phyloP scores from a whole-genome alignment of 1,140 invertebrate species.

The Lordiphosa clarofinis region DNA sequence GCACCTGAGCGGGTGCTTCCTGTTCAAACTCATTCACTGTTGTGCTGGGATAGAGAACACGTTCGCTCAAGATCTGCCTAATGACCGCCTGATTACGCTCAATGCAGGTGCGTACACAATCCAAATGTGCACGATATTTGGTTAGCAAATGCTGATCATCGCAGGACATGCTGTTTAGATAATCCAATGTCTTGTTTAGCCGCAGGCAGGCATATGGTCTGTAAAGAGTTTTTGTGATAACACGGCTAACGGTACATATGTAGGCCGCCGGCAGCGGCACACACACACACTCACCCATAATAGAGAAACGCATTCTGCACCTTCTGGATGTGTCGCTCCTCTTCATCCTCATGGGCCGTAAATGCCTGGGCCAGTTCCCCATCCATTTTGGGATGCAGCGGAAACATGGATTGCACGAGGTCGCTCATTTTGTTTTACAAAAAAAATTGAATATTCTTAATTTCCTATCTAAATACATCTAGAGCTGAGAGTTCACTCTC shows the following conservation, averaged over 20 bases:
- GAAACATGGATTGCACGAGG: conserved; percentile 43
- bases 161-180: conserved; percentile 86
- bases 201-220: conserved; percentile 84
- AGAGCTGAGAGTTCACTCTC: too few relatives aligned
- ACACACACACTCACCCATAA: conserved; percentile 47
- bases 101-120: conserved; percentile 88
- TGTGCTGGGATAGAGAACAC: conserved; percentile 40
- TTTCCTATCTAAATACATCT: conserved; percentile 1
- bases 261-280: not conserved
- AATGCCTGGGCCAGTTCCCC: conserved; percentile 47
- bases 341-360: conserved; percentile 57
- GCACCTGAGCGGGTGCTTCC: conserved; percentile 61
- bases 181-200: conserved; percentile 87
- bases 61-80: conserved; percentile 85
- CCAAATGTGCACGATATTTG: conserved; percentile 88
- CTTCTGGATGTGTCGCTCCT: conserved; percentile 56
- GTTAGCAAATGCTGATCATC: conserved; percentile 88
- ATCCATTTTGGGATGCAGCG: conserved; percentile 61
- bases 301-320: conserved; percentile 66
- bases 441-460: not conserved
- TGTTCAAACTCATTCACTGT: conserved; percentile 23
- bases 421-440: conserved; percentile 15
- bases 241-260: conserved; percentile 2
- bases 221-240: conserved; percentile 5
- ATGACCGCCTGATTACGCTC: conserved; percentile 93